Evolutionary conservation across 2,888 invertebrate genomes (phyloP).

Genomic region (Chydorus sphaericus): DNA sequence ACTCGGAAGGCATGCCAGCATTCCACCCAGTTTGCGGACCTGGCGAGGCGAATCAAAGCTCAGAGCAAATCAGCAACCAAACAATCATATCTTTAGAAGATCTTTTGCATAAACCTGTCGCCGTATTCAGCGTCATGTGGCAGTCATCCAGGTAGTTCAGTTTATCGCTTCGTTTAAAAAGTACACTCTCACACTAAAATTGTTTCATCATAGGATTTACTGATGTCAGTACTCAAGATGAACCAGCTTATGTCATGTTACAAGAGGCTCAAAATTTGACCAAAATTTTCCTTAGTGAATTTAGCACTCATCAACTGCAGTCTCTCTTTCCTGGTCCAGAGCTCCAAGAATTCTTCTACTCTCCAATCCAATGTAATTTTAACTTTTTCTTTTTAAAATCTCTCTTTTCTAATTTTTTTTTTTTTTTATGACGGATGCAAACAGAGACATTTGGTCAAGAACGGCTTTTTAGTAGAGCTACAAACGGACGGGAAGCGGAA

Average conservation of each 20-base stretch:
- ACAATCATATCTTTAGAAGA: conserved; percentile 73
- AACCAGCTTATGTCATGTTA: conserved; percentile 62
- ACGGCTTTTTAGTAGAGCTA: conserved; percentile 84
- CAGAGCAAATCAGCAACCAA: conserved; percentile 12
- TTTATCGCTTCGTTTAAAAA: neutral
- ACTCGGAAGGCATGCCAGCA: conserved; percentile 69
- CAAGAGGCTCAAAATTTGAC: conserved; percentile 70
- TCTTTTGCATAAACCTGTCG: conserved; percentile 81
- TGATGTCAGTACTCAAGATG: conserved; percentile 63
- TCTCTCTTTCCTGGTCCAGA: conserved; percentile 52
- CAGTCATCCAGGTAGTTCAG: conserved; percentile 55
- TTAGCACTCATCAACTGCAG: conserved; percentile 71
- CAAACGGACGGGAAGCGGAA: conserved; percentile 69
- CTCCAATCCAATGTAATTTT: neutral
- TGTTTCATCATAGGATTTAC: conserved; percentile 45
- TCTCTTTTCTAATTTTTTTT: neutral
- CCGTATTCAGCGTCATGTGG: conserved; percentile 84
- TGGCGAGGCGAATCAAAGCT: conserved; percentile 48
- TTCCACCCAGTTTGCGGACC: conserved; percentile 67
- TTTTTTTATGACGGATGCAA: neutral
- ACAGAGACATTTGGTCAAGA: conserved; percentile 76
- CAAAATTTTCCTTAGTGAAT: conserved; percentile 77
- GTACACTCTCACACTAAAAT: neutral
- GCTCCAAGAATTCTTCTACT: neutral
- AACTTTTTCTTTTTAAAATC: conserved; percentile 4